Evolutionary conservation across 1,140 invertebrate genomes (phyloP), one percentile per base, ranked within the genome.

Genomic region (Neotoxoptera formosana): DNA sequence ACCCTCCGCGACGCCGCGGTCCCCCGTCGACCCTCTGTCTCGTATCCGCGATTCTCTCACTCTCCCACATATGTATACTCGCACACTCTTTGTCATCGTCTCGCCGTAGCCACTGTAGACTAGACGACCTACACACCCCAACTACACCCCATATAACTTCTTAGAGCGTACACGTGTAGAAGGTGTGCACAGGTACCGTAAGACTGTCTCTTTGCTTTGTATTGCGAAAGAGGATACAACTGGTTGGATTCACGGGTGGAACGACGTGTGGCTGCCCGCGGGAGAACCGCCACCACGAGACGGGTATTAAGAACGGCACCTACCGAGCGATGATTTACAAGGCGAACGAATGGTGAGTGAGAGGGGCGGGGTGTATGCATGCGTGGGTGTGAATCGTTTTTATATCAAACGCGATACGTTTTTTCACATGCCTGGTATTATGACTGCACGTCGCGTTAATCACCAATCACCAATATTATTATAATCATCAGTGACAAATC

Each of bases 311-410:
- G 21, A 53, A 53, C 21, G 51, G 20, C 21, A 53, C 21, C 51
- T 53, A 23, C 51, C 51, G 51, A 23, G 51, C 21, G 60, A n/a
- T 60, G 9, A 7, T 67, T 67, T 67, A 67, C n/a, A n/a, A n/a
- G n/a, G n/a, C 0, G 1, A 0, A 8, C 2, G 9, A 30, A 4
- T 30, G 7, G 25, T 2, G 60, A 30, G 14, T 17, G 11, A 7
- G 4, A 9, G 30, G 30, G n/a, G n/a, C 0, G 23, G 9, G 2
- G 56, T 30, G 56, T 25, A 4, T 25, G 7, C 0, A 9, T 30
- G 51, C 8, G 53, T 23, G 23, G 2, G 53, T 25, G 14, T 67
- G 11, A n/a, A 67, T 67, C 30, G 14, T n/a, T n/a, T 17, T 30
- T n/a, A 67, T n/a, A 67, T n/a, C 41, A 41, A n/a, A 67, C 60